Evolutionary conservation across 2,797 vertebrate species (phyloP).

Genomic region (Staurois parvus): DNA sequence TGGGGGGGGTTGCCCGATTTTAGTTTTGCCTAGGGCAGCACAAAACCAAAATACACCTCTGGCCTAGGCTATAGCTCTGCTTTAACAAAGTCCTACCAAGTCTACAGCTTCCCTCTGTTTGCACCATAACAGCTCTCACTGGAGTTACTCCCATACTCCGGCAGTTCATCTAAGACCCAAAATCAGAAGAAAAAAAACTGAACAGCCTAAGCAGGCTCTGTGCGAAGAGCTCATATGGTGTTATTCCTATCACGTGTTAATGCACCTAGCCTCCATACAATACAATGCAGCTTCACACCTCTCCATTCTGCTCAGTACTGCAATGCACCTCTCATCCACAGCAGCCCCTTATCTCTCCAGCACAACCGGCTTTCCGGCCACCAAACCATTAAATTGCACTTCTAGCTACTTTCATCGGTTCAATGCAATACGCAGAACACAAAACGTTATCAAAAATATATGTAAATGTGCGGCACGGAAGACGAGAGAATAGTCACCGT

Average conservation of each 20-base stretch:
- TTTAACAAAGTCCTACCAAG: too few relatives aligned
- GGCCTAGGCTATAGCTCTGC: too few relatives aligned
- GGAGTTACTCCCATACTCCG: too few relatives aligned
- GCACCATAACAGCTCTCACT: too few relatives aligned
- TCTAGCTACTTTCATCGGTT: background rate
- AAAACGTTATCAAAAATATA: background rate
- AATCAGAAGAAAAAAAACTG: background rate
- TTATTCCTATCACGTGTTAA: conserved; percentile 35
- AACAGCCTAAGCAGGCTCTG: background rate
- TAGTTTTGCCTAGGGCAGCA: too few relatives aligned
- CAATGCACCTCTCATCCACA: conserved; percentile 5
- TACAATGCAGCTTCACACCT: conserved; percentile 2
- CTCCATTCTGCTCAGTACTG: background rate
- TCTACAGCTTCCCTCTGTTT: too few relatives aligned
- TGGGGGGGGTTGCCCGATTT: too few relatives aligned
- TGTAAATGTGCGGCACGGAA: too few relatives aligned
- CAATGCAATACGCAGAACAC: background rate
- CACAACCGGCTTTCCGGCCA: too few relatives aligned
- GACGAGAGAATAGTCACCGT: too few relatives aligned
- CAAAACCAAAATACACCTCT: too few relatives aligned
- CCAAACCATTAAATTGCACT: background rate
- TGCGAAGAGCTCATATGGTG: background rate
- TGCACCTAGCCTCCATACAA: conserved; percentile 7
- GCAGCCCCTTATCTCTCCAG: background rate
- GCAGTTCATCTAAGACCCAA: background rate